Conservation (phyloP, 2,888 invertebrate species). For the Drosophila colorata region DNA sequence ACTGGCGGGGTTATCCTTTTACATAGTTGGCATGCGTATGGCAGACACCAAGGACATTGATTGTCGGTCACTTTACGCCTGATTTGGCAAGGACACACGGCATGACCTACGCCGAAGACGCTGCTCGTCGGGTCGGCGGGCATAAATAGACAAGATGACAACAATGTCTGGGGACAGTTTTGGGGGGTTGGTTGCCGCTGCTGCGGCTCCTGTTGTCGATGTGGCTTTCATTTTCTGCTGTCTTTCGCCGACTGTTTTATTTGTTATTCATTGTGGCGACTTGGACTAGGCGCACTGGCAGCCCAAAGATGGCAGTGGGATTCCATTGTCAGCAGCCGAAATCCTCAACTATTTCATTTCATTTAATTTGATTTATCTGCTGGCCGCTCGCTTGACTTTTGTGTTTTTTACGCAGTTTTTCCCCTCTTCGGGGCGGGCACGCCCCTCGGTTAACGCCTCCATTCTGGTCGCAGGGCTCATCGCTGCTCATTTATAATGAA, state of each 20-base stretch:
- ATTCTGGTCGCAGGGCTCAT: slow-evolving; percentile 30
- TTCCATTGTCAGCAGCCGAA: slow-evolving; percentile 60
- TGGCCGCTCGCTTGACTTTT: slow-evolving; percentile 44
- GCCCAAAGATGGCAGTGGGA: slow-evolving; percentile 49
- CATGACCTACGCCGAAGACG: slow-evolving; percentile 42
- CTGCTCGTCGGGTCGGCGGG: slow-evolving; percentile 27
- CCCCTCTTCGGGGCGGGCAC: slow-evolving; percentile 14
- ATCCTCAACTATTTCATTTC: slow-evolving; percentile 79
- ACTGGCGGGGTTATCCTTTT: slow-evolving; percentile 26
- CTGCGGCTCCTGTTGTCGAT: slow-evolving; percentile 21
- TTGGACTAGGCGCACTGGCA: slow-evolving; percentile 29
- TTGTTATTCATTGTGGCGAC: slow-evolving; percentile 57
- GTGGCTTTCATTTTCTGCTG: slow-evolving; percentile 52
- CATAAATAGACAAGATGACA: slow-evolving; percentile 60
- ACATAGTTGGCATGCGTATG: slow-evolving; percentile 26
- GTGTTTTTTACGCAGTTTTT: slow-evolving; percentile 43
- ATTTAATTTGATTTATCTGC: slow-evolving; percentile 81
- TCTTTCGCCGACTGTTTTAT: slow-evolving; percentile 41
- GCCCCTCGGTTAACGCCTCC: slow-evolving; percentile 59
- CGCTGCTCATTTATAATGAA: slow-evolving; percentile 66
- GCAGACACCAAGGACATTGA: slow-evolving; percentile 39
- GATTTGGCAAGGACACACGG: slow-evolving; percentile 56
- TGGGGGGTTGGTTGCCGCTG: slow-evolving; percentile 18
- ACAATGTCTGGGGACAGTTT: slow-evolving; percentile 60
- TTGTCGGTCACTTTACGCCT: slow-evolving; percentile 33